Conservation (phyloP, 37 sponge, comb jelly and placozoan species). For the Theonella swinhoei region DNA sequence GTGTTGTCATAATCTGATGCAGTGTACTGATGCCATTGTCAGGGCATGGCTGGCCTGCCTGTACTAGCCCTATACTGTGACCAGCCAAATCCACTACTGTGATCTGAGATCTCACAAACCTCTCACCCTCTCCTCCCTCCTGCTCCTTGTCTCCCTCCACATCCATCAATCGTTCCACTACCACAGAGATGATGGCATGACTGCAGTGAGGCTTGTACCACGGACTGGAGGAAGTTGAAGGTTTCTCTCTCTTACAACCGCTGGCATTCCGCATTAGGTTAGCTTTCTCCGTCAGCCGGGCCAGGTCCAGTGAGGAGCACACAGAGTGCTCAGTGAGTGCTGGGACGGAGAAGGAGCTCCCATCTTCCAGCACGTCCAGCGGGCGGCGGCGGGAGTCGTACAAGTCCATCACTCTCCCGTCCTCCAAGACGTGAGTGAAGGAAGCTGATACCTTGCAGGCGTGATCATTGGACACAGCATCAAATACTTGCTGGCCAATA, state of each 20-base stretch:
- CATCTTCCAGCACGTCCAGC: slow-evolving; percentile 3
- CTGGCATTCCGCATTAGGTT: slow-evolving; percentile 74
- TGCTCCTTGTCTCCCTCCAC: background rate
- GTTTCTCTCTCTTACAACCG: slow-evolving; percentile 29
- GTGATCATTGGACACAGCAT: background rate
- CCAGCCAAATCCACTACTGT: slow-evolving; percentile 63
- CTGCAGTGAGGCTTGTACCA: slow-evolving; percentile 49
- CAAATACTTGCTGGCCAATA: slow-evolving; percentile 35
- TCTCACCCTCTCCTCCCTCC: background rate
- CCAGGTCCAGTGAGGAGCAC: slow-evolving; percentile 33
- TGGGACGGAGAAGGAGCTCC: background rate
- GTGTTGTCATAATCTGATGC: slow-evolving; percentile 10
- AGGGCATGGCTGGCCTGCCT: background rate
- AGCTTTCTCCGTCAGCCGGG: slow-evolving; percentile 53
- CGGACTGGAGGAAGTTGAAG: background rate
- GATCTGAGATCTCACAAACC: slow-evolving; percentile 11
- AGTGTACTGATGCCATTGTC: slow-evolving; percentile 35
- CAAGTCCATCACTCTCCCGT: slow-evolving; percentile 67
- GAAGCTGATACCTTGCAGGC: slow-evolving; percentile 12
- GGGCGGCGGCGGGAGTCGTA: slow-evolving; percentile 52
- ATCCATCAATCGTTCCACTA: slow-evolving; percentile 20
- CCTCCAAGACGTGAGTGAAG: slow-evolving; percentile 65
- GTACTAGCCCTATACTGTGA: slow-evolving; percentile 16
- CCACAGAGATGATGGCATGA: slow-evolving; percentile 54
- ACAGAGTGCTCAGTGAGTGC: slow-evolving; percentile 40